phyloP scores from a whole-genome alignment of 2,888 invertebrate genomes.

The Drosophila vallismaia region DNA sequence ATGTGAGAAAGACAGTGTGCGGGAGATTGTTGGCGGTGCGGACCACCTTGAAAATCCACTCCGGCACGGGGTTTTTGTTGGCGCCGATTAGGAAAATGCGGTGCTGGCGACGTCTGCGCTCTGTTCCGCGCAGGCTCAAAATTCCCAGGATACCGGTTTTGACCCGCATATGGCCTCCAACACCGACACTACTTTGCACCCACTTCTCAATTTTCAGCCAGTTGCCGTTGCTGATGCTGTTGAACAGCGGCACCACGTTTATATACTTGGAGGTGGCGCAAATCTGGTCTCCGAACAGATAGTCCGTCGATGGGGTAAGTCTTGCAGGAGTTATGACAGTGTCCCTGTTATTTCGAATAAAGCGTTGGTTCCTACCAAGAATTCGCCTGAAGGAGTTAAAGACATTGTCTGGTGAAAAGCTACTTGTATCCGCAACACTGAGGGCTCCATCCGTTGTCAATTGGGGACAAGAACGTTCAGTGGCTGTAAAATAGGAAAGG shows the following conservation, averaged over 20 bases:
- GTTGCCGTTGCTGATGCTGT: constrained; percentile 85
- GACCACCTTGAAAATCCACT: constrained; percentile 44
- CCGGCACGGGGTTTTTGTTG: constrained; percentile 33
- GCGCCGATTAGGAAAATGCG: constrained; percentile 16
- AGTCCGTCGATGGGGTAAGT: constrained; percentile 84
- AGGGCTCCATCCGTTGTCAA: constrained; percentile 33
- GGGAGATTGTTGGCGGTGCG: constrained; percentile 29
- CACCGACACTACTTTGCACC: constrained; percentile 54
- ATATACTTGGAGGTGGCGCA: constrained; percentile 84
- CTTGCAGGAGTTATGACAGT: constrained; percentile 83
- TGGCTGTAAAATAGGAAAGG: constrained; percentile 1
- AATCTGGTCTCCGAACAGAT: constrained; percentile 83
- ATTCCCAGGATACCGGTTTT: constrained; percentile 31
- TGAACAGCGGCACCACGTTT: constrained; percentile 85
- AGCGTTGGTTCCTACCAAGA: constrained; percentile 35
- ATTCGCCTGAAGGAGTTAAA: constrained; percentile 36
- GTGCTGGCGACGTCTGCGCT: not conserved
- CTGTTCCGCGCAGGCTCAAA: constrained; percentile 1
- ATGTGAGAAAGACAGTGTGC: constrained; percentile 29
- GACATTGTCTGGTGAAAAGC: constrained; percentile 37
- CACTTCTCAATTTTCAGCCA: constrained; percentile 85
- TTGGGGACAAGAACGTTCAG: constrained; percentile 7
- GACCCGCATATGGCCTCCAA: constrained; percentile 8
- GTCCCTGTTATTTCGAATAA: constrained; percentile 18
- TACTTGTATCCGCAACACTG: constrained; percentile 30